These are phyloP conservation scores for Antennarius striatus DNA, from an alignment of 2,113 vertebrate species.

Conservation along the genomic window DNA sequence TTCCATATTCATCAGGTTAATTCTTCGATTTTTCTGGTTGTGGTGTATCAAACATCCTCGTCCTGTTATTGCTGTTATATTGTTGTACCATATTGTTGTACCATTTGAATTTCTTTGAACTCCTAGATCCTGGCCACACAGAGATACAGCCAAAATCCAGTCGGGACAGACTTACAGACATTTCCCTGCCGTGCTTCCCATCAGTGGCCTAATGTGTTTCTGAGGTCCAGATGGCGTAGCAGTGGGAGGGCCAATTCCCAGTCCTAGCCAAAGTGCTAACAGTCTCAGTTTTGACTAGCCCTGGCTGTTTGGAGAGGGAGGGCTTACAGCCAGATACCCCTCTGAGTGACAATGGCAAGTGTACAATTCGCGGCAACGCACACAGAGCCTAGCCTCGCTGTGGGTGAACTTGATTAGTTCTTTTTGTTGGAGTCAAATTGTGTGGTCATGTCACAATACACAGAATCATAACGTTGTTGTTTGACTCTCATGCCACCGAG, in stretches of 20 bases:
- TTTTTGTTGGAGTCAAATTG: slow-evolving; percentile 22
- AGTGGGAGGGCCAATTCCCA: slow-evolving; percentile 71
- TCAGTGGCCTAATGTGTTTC: slow-evolving; percentile 70
- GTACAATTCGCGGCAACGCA: slow-evolving; percentile 43
- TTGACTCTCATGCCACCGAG: not conserved
- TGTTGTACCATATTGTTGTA: slow-evolving; percentile 21
- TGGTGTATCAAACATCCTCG: not conserved
- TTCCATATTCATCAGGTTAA: slow-evolving; percentile 15
- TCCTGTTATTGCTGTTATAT: slow-evolving; percentile 11
- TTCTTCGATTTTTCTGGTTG: slow-evolving; percentile 2
- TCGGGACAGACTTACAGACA: slow-evolving; percentile 49
- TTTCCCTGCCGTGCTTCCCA: slow-evolving; percentile 54
- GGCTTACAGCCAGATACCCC: slow-evolving; percentile 57
- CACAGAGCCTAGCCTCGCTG: slow-evolving; percentile 22
- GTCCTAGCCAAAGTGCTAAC: slow-evolving; percentile 54
- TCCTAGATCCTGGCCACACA: slow-evolving; percentile 18
- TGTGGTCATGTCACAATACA: slow-evolving; percentile 31
- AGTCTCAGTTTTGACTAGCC: slow-evolving; percentile 42
- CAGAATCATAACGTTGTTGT: slow-evolving; percentile 1
- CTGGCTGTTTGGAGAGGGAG: slow-evolving; percentile 17
- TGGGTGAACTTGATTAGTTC: slow-evolving; percentile 11
- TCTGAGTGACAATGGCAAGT: slow-evolving; percentile 66
- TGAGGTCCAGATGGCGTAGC: slow-evolving; percentile 79
- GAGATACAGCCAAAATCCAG: slow-evolving; percentile 10
- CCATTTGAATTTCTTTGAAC: slow-evolving; percentile 37